These are phyloP conservation scores for Calidris pygmaea DNA, from an alignment of 2,113 vertebrate genomes.

Conservation along the genomic window DNA sequence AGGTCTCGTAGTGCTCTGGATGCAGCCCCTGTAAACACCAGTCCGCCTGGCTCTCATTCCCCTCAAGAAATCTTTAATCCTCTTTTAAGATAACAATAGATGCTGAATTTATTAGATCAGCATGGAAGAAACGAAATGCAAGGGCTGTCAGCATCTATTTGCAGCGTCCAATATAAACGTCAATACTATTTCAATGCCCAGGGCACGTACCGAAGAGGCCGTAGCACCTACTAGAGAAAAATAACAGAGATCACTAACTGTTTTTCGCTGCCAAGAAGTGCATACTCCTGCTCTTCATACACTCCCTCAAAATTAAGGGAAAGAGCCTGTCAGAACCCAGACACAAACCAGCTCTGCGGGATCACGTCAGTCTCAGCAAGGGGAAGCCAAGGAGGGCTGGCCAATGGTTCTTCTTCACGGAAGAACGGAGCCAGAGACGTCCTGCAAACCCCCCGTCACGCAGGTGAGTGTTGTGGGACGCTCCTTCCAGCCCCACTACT, in stretches of 20 bases:
- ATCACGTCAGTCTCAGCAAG: neutral
- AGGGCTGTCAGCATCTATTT: constrained; percentile 2
- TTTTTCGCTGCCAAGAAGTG: neutral
- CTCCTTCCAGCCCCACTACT: neutral
- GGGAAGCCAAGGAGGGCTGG: neutral
- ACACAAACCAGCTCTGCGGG: neutral
- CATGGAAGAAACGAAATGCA: neutral
- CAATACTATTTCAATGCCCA: neutral
- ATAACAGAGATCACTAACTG: neutral
- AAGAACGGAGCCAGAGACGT: neutral
- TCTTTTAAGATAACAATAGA: constrained; percentile 10
- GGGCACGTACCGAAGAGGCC: neutral
- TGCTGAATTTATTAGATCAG: constrained; percentile 26
- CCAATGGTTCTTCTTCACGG: neutral
- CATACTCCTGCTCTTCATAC: neutral
- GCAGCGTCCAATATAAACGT: neutral
- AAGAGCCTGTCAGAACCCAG: neutral
- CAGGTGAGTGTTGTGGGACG: neutral
- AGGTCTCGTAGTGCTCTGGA: neutral
- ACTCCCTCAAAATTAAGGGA: neutral
- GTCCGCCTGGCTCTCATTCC: fast-evolving
- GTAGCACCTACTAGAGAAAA: neutral
- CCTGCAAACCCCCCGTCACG: neutral
- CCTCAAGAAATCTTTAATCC: constrained; percentile 11
- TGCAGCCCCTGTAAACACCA: neutral